These are phyloP conservation scores for Drosophila incognita DNA, from an alignment of 2,888 invertebrate species.

Conservation along the genomic window DNA sequence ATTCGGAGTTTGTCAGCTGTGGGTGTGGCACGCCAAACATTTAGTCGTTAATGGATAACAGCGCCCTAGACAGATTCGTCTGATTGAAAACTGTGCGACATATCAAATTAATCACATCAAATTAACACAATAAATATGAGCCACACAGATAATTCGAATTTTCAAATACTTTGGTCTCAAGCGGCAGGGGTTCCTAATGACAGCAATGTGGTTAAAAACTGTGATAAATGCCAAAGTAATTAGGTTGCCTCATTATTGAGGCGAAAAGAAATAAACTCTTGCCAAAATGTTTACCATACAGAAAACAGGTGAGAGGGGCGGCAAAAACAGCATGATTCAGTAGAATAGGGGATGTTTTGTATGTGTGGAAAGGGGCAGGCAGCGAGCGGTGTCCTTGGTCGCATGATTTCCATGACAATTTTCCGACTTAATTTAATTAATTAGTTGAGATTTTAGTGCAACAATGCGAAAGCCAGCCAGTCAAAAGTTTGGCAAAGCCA, in stretches of 20 bases:
- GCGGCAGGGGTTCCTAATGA: constrained; percentile 29
- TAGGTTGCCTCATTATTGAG: constrained; percentile 48
- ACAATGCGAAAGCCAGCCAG: constrained; percentile 18
- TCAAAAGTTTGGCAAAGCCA: background rate
- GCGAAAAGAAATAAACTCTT: constrained; percentile 16
- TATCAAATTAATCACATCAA: constrained; percentile 23
- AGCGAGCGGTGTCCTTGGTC: constrained; percentile 21
- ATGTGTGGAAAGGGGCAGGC: background rate
- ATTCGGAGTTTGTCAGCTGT: constrained; percentile 14
- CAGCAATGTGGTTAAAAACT: constrained; percentile 27
- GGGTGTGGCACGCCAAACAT: constrained; percentile 51
- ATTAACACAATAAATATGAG: constrained; percentile 25
- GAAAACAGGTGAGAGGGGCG: constrained; percentile 1
- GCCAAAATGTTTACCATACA: constrained; percentile 24
- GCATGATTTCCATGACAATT: constrained; percentile 48
- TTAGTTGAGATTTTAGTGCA: constrained; percentile 45
- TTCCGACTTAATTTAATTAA: constrained; percentile 51
- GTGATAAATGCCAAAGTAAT: constrained; percentile 67
- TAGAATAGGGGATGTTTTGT: background rate
- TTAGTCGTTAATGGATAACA: constrained; percentile 62
- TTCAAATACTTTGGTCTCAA: constrained; percentile 10
- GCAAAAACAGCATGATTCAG: background rate
- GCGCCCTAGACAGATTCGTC: constrained; percentile 4
- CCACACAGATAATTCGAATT: constrained; percentile 14
- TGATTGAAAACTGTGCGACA: constrained; percentile 39